Evolutionary conservation across 1,140 invertebrate genomes (phyloP), one percentile per base, ranked within the genome.

Genomic region (Leptinotarsa defecta): DNA sequence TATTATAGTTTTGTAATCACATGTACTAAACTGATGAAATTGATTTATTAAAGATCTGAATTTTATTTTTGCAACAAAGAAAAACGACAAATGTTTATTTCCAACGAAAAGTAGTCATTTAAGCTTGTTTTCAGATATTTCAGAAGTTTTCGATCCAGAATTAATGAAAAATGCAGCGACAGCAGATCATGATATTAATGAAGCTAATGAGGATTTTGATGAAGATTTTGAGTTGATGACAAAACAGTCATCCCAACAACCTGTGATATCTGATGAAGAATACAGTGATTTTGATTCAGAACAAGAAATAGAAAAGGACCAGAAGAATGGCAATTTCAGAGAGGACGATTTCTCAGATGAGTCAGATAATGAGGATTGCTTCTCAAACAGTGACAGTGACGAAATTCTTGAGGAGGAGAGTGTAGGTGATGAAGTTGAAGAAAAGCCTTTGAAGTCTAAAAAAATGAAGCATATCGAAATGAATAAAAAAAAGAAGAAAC

Each of bases 81-180:
- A 22, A 22, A 22, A 22, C 20, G 6, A 1, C 5, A 5, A 6
- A 34, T 34, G 5, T 8, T 34, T 34, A 34, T 34, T 34, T 34
- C 27, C 6, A 34, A 34, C 6, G 1, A 34, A 34, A 34, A 8
- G 27, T 34, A 34, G 6, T 34, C 27, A 34, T 34, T 34, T 0
- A 34, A 43, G 34, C 34, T 43, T 57, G n/a, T 57, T 70, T 73
- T 68, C 80, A 94, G 92, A 93, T 90, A 83, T 94, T 76, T 83
- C 96, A 77, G 94, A 96, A 86, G 89, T 94, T 64, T 95, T 94
- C 85, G 90, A 95, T 84, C 88, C 89, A 70, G 89, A 93, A 73
- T 93, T 91, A 68, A 89, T 91, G 78, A 89, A 91, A 82, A 87
- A 89, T 79, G 86, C 89, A 48, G 86, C 89, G 13, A 87, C 88